phyloP scores from a whole-genome alignment of 2,113 vertebrate genomes.

The Trogon surrucura region DNA sequence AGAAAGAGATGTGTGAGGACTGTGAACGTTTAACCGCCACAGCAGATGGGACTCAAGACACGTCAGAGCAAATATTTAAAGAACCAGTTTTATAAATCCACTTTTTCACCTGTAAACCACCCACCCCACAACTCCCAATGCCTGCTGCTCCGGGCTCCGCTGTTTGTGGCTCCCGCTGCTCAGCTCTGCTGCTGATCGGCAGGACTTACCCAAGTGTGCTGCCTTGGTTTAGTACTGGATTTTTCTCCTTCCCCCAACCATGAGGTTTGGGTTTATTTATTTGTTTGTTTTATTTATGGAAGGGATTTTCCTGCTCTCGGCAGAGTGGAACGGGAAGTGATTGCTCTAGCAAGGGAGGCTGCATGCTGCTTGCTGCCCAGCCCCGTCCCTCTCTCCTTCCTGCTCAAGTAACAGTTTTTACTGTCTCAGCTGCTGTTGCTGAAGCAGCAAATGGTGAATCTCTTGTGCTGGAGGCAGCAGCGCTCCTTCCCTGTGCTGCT shows the following conservation, averaged over 20 bases:
- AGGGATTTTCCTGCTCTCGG: constrained; percentile 15
- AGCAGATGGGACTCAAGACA: constrained; percentile 11
- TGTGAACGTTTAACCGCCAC: not conserved
- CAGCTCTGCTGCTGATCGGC: fast-evolving
- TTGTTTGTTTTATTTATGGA: constrained; percentile 37
- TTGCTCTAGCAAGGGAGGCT: not conserved
- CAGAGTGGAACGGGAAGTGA: not conserved
- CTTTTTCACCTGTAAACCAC: constrained; percentile 28
- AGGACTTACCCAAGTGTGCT: not conserved
- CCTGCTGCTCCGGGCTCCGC: not conserved
- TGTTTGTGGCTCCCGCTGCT: constrained; percentile 1
- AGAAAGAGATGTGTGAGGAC: fast-evolving
- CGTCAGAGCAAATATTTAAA: constrained; percentile 64
- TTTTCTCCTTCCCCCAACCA: not conserved
- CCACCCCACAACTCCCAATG: not conserved
- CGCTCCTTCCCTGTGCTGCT: not conserved
- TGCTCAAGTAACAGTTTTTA: not conserved
- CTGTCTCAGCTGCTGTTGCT: not conserved
- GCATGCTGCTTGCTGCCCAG: not conserved
- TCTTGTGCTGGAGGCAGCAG: not conserved
- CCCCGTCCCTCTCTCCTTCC: not conserved
- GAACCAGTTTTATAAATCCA: constrained; percentile 33
- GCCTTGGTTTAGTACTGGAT: not conserved
- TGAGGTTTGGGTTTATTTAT: not conserved
- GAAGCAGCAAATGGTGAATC: not conserved